Base-by-base conservation (phyloP, 2,888 invertebrate genomes). In the Noctua pronuba region DNA sequence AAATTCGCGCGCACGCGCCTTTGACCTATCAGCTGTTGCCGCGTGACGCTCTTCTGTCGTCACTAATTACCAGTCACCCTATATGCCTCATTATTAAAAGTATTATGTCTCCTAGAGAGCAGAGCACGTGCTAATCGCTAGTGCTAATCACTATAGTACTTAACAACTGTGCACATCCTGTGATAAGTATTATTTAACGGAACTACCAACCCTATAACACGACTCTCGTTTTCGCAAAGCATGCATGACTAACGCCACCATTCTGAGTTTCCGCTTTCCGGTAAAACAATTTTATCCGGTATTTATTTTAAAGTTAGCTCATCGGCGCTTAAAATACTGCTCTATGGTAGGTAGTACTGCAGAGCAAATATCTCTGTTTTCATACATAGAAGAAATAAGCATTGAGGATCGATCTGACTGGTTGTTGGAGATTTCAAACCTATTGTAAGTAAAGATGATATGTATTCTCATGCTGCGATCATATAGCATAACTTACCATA, bases 211-310 rank as follows among this genome's bases (percentile, higher is more conserved):
- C 80, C 80, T 82, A 69, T 10, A 4, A 3, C 46, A 3, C 8
- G 62, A 46, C 49, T 75, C 62, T 79, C 60, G 74, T 75, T 81
- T 82, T 85, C 62, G 82, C 75, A 52, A 64, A 64, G 28, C 82
- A 64, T 75, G 55, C 71, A 81, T 85, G 62, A 75, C 85, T 84
- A 69, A 81, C 49, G 0, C 64, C 24, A 80, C 38, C 38, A 10
- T 71, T 72, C 62, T 1, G 24, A 46, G 75, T 74, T 67, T 85
- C 82, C 81, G 85, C 55, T 85, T 82, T 66, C 80, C 82, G 82
- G 46, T 69, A 35, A 18, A 85, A 85, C 74, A 84, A 49, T 66
- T 62, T 65, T 67, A 67, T 70, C 28, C 79, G 52, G 24, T 67
- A 49, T 80, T 83, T 64, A 68, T 62, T 83, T 65, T 65, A 31